Evolutionary conservation across 2,888 invertebrate genomes (phyloP).

Genomic region (Cephus pulcher): DNA sequence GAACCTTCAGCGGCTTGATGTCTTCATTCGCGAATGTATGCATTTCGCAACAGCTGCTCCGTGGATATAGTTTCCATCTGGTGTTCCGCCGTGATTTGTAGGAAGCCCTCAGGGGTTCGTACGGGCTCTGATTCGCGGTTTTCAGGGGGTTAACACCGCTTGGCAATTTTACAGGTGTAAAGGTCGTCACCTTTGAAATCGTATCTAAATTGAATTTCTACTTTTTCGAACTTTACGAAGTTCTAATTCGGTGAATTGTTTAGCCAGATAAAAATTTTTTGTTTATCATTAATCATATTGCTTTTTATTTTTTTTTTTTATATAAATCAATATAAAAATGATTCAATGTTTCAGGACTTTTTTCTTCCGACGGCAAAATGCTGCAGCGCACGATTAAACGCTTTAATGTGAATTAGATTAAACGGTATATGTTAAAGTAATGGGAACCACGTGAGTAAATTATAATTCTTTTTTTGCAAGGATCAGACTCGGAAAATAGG

Average conservation of each 20-base stretch:
- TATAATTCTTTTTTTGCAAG: neutral
- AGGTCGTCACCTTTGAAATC: slow-evolving; percentile 35
- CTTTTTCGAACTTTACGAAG: neutral
- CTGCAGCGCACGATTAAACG: neutral
- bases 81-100: slow-evolving; percentile 24
- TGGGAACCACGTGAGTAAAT: neutral
- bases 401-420: neutral
- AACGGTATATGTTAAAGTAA: neutral
- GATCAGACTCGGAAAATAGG: neutral
- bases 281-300: no score
- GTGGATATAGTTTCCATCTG: slow-evolving; percentile 36
- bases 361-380: neutral
- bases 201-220: neutral
- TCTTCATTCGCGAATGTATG: slow-evolving; percentile 30
- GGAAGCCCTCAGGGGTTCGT: neutral
- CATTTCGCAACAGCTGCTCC: slow-evolving; percentile 32
- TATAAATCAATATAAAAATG: neutral
- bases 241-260: neutral
- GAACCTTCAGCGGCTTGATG: slow-evolving; percentile 18
- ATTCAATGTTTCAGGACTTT: neutral
- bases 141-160: slow-evolving; percentile 15
- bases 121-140: slow-evolving; percentile 16
- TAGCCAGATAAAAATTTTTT: neutral
- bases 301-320: no score
- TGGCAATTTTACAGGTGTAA: slow-evolving; percentile 54